These are phyloP conservation scores for Tyria jacobaeae DNA, from an alignment of 2,888 invertebrate genomes.

Conservation along the genomic window DNA sequence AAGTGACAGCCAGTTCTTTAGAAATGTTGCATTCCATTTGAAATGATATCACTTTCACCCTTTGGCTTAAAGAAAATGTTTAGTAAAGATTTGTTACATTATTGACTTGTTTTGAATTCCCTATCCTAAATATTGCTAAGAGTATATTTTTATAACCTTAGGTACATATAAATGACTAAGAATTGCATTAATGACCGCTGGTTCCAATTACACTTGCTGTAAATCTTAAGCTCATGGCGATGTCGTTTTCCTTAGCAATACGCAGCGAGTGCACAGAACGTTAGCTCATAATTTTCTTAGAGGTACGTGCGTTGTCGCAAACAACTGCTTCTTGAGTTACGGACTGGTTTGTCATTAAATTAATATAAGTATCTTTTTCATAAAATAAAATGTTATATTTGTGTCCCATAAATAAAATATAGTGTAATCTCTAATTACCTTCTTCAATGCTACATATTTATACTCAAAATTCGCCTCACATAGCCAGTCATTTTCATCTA, in stretches of 20 bases:
- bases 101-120: no score
- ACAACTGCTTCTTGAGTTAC: conserved; percentile 76
- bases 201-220: conserved; percentile 2
- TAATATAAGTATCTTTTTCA: conserved; percentile 37
- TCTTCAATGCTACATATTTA: background rate
- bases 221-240: conserved; percentile 11
- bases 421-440: background rate
- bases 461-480: background rate
- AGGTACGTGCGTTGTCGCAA: conserved; percentile 74
- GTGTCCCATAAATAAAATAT: background rate
- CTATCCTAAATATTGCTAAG: background rate
- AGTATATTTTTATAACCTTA: background rate
- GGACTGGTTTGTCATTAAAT: conserved; percentile 66
- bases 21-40: background rate
- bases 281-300: conserved; percentile 58
- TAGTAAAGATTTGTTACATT: background rate
- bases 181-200: background rate
- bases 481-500: no score
- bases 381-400: background rate
- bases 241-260: conserved; percentile 24
- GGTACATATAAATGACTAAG: background rate
- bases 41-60: background rate
- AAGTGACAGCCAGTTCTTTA: background rate
- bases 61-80: background rate
- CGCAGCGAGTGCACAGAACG: conserved; percentile 37